These are phyloP conservation scores for Campaea margaritaria DNA, from an alignment of 2,888 invertebrate species.

Conservation along the genomic window DNA sequence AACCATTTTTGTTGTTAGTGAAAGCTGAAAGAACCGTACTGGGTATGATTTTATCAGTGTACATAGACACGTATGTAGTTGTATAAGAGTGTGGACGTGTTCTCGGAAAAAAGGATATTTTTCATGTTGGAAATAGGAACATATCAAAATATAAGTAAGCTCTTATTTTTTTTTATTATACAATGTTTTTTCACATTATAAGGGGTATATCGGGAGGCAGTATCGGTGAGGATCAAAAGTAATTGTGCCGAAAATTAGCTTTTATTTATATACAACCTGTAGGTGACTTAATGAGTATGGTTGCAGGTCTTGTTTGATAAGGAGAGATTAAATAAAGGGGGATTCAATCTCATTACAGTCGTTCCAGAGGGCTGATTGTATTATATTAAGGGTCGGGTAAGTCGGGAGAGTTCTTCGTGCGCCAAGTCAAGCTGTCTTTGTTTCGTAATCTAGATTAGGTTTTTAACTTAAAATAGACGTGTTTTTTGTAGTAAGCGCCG, in stretches of 20 bases:
- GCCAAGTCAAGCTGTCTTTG: slow-evolving; percentile 2
- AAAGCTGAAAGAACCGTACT: neutral
- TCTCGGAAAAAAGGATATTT: neutral
- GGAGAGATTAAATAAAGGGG: slow-evolving; percentile 25
- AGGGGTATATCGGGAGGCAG: neutral
- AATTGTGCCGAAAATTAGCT: no score
- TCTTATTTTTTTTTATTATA: no score
- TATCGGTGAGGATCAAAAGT: no score
- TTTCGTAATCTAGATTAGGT: slow-evolving; percentile 1
- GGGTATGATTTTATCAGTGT: neutral
- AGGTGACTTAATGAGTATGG: slow-evolving; percentile 8
- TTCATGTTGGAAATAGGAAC: neutral
- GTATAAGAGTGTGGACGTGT: neutral
- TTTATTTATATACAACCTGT: no score
- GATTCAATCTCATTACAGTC: slow-evolving; percentile 31
- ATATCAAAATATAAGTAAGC: neutral
- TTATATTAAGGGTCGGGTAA: slow-evolving; percentile 20
- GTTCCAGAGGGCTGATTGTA: slow-evolving; percentile 26
- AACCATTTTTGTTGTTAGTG: slow-evolving; percentile 11
- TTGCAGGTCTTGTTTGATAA: slow-evolving; percentile 17
- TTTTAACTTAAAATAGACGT: neutral
- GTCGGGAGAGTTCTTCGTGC: slow-evolving; percentile 5
- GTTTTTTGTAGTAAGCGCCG: no score
- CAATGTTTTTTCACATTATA: neutral
- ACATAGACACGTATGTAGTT: neutral